A percentile compares a stretch with the other conserved stretches of the same genome.
Conservation (phyloP, 2,797 vertebrate species). For the Melanotaenia nigrans region DNA sequence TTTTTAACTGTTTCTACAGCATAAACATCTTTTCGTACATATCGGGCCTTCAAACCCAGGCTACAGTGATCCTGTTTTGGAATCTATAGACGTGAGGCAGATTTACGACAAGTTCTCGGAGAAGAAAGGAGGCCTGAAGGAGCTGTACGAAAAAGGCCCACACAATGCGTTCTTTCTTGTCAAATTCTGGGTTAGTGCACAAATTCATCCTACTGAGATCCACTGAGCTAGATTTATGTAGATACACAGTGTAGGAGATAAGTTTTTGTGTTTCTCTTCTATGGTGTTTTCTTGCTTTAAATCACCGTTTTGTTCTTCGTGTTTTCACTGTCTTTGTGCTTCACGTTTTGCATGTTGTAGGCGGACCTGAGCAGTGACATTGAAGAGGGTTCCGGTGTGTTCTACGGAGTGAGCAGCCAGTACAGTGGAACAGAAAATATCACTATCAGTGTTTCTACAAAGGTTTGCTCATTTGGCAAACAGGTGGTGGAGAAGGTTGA, state of each 20-base stretch:
- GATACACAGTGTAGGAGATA: background rate
- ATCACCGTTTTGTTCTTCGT: background rate
- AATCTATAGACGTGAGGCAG: constrained; percentile 94
- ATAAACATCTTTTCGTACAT: constrained; percentile 96
- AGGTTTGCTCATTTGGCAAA: constrained; percentile 97
- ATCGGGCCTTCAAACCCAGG: constrained; percentile 93
- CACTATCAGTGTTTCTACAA: constrained; percentile 95
- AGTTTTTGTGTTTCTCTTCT: background rate
- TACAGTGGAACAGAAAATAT: constrained; percentile 94
- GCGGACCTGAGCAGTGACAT: constrained; percentile 93
- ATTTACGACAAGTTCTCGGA: constrained; percentile 98
- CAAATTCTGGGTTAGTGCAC: constrained; percentile 91
- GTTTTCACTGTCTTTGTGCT: background rate
- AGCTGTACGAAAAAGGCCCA: constrained; percentile 94
- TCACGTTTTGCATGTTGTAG: constrained; percentile 64
- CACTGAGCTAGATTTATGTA: background rate
- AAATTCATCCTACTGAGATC: background rate
- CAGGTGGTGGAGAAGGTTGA: constrained; percentile 97
- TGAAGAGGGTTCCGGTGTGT: constrained; percentile 90
- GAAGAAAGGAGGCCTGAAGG: constrained; percentile 95
- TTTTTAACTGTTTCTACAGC: constrained; percentile 75
- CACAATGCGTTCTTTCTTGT: constrained; percentile 95
- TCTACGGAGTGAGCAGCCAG: constrained; percentile 95
- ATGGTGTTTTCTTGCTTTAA: background rate
- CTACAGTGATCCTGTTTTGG: constrained; percentile 92